Conservation (phyloP, 2,888 invertebrate genomes). For the Junonia oenone region DNA sequence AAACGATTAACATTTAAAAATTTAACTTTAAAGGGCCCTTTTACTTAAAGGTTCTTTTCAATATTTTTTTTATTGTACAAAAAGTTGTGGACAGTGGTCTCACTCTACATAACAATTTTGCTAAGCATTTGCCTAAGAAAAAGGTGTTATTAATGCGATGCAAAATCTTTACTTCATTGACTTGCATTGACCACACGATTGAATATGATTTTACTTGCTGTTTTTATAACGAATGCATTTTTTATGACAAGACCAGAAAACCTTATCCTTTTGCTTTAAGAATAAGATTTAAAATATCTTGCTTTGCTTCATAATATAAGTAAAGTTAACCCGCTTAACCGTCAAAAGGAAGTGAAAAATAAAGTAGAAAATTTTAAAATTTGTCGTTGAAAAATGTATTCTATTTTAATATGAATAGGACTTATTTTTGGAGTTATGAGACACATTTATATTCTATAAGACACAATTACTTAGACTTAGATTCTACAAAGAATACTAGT, state of each 20-base stretch:
- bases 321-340: constrained; percentile 2
- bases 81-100: too few species aligned
- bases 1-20: too few species aligned
- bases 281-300: neutral
- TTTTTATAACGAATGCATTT: too few species aligned
- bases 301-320: neutral
- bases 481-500: too few species aligned
- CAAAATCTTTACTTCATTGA: constrained; percentile 7
- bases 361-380: neutral
- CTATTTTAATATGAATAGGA: neutral
- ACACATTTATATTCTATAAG: too few species aligned
- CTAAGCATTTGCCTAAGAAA: neutral
- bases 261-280: neutral
- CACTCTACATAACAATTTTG: too few species aligned
- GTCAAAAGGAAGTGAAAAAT: neutral
- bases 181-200: constrained; percentile 7
- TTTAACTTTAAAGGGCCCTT: too few species aligned
- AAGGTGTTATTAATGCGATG: neutral
- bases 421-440: too few species aligned
- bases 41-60: too few species aligned
- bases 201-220: too few species aligned
- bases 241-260: constrained; percentile 8
- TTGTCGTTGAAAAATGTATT: neutral
- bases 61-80: too few species aligned
- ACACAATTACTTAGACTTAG: too few species aligned